These are phyloP conservation scores for Hetaerina titia DNA, from an alignment of 2,888 invertebrate genomes.

Conservation along the genomic window DNA sequence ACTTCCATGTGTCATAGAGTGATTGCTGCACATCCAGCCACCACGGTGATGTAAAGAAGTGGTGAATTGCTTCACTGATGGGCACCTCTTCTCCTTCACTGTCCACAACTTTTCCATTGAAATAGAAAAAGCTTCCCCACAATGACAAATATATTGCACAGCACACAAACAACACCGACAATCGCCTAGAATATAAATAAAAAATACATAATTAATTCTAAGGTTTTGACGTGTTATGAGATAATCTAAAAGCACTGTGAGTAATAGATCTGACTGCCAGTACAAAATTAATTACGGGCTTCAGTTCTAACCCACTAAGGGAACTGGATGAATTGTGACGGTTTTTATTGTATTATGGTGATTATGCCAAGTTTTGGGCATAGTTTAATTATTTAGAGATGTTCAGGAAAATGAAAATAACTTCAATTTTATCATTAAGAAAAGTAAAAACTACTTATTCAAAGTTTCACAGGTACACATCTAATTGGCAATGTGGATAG, in stretches of 20 bases:
- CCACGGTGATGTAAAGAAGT: slow-evolving; percentile 92
- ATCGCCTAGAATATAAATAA: slow-evolving; percentile 78
- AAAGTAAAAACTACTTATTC: neutral
- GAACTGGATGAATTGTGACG: neutral
- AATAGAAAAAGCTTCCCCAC: slow-evolving; percentile 90
- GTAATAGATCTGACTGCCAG: too few relatives aligned
- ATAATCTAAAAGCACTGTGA: too few relatives aligned
- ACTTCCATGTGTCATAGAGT: slow-evolving; percentile 86
- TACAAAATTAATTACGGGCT: too few relatives aligned
- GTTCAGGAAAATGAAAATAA: neutral
- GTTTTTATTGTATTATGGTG: too few relatives aligned
- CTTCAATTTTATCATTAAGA: neutral
- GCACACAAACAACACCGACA: slow-evolving; percentile 81
- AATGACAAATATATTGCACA: slow-evolving; percentile 84
- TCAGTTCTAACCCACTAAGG: too few relatives aligned
- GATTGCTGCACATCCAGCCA: slow-evolving; percentile 90
- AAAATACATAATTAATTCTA: neutral
- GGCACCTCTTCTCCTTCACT: slow-evolving; percentile 92
- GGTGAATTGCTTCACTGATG: slow-evolving; percentile 90
- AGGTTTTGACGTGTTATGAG: too few relatives aligned
- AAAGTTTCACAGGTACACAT: neutral
- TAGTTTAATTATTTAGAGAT: neutral
- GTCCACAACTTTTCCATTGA: slow-evolving; percentile 92
- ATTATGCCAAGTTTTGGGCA: neutral
- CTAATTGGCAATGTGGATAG: too few relatives aligned